Evolutionary conservation across 2,888 invertebrate genomes (phyloP).

Genomic region (Leptopilina drosophilae): DNA sequence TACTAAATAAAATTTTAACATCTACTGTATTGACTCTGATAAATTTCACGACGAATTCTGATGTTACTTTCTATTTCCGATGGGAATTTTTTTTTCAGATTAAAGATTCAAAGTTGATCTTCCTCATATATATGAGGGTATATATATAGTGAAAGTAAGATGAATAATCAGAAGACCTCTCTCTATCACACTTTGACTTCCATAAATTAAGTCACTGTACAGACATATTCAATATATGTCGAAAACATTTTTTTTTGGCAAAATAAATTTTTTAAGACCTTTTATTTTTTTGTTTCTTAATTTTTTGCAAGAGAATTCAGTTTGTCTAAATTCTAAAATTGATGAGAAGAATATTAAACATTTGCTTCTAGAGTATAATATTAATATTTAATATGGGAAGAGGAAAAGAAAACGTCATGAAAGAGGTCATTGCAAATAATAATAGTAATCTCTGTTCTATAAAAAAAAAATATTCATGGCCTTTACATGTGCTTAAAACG

Average conservation of each 20-base stretch:
- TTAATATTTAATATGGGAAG: too few relatives aligned
- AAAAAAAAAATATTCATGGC: background rate
- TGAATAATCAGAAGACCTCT: slow-evolving; percentile 24
- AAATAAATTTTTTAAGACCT: too few relatives aligned
- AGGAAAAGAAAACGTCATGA: too few relatives aligned
- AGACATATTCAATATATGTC: background rate
- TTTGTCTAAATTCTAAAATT: too few relatives aligned
- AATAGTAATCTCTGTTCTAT: background rate
- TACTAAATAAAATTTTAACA: background rate
- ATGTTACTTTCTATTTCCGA: slow-evolving; percentile 25
- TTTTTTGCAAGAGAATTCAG: too few relatives aligned
- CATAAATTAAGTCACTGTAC: background rate
- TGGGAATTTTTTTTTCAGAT: slow-evolving; percentile 18
- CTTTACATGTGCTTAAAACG: background rate
- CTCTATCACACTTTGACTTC: background rate
- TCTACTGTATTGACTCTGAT: background rate
- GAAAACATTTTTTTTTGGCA: too few relatives aligned
- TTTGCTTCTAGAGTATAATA: too few relatives aligned
- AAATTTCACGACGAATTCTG: background rate
- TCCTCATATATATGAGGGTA: background rate
- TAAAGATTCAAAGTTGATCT: slow-evolving; percentile 21
- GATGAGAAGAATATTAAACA: too few relatives aligned
- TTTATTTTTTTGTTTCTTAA: too few relatives aligned
- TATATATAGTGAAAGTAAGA: slow-evolving; percentile 20
- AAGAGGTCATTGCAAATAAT: background rate